phyloP scores from a whole-genome alignment of 2,113 vertebrate genomes.

The Lophius piscatorius region DNA sequence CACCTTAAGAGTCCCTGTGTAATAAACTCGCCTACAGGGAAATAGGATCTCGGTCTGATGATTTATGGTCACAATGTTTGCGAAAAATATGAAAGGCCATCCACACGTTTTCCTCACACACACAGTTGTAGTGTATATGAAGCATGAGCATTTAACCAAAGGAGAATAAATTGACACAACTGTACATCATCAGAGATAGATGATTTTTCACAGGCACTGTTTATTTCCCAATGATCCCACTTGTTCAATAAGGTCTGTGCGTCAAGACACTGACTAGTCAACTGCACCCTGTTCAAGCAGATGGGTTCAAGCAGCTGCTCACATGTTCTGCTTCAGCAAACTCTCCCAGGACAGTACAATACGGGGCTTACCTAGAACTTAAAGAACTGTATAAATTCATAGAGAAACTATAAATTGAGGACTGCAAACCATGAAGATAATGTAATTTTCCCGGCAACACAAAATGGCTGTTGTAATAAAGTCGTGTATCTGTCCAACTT shows the following conservation, averaged over 20 bases:
- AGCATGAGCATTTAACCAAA: constrained; percentile 14
- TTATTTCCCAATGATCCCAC: constrained; percentile 14
- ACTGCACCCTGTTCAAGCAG: background rate
- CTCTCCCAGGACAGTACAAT: background rate
- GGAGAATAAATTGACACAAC: constrained; percentile 10
- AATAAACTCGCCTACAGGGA: constrained; percentile 31
- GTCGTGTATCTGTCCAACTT: too few species aligned
- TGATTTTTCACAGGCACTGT: constrained; percentile 13
- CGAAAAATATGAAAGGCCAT: constrained; percentile 6
- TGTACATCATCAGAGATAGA: background rate
- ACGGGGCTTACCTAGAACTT: too few species aligned
- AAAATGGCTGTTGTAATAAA: too few species aligned
- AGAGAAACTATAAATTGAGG: too few species aligned
- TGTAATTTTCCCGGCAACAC: too few species aligned
- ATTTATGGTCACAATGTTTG: constrained; percentile 39
- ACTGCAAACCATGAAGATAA: too few species aligned
- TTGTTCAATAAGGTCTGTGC: constrained; percentile 8
- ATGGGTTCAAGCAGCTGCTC: background rate
- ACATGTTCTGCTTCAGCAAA: background rate
- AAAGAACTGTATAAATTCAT: too few species aligned
- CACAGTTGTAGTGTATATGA: too few species aligned
- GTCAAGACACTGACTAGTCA: background rate
- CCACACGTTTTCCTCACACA: constrained; percentile 6
- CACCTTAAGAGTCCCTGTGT: constrained; percentile 30
- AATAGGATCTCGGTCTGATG: constrained; percentile 36